Conservation (phyloP, 2,113 vertebrate genomes). For the Butorides virescens region DNA sequence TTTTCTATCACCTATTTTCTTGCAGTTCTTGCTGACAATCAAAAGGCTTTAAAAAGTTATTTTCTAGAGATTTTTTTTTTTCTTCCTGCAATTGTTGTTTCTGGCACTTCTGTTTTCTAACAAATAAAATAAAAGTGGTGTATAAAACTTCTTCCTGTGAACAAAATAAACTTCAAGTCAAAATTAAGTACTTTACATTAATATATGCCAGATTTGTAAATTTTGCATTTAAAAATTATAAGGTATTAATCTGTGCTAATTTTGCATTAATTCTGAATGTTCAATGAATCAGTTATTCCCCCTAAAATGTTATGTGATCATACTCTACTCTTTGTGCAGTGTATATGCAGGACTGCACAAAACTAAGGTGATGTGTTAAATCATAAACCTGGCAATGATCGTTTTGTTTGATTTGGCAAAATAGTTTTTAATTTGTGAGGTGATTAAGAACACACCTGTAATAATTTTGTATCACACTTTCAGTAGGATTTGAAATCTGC, state of each 20-base stretch:
- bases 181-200: background rate
- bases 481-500: background rate
- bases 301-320: background rate
- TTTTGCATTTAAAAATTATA: background rate
- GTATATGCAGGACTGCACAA: background rate
- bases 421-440: background rate
- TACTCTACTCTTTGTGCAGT: background rate
- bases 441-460: background rate
- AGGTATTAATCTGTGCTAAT: background rate
- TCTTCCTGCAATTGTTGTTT: background rate
- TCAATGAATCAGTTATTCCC: background rate
- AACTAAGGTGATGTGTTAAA: background rate
- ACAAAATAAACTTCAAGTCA: background rate
- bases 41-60: background rate
- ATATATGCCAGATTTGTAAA: background rate
- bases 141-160: background rate
- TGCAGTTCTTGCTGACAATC: background rate
- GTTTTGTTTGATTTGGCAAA: background rate
- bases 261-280: background rate
- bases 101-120: background rate
- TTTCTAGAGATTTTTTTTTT: background rate
- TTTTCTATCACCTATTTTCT: background rate
- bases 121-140: background rate
- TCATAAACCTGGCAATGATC: background rate
- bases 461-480: background rate